Percentiles rank a stretch among this genome's conserved stretches.
Conservation (phyloP, 37 sponge, comb jelly and placozoan species). For the Theonella swinhoei region DNA sequence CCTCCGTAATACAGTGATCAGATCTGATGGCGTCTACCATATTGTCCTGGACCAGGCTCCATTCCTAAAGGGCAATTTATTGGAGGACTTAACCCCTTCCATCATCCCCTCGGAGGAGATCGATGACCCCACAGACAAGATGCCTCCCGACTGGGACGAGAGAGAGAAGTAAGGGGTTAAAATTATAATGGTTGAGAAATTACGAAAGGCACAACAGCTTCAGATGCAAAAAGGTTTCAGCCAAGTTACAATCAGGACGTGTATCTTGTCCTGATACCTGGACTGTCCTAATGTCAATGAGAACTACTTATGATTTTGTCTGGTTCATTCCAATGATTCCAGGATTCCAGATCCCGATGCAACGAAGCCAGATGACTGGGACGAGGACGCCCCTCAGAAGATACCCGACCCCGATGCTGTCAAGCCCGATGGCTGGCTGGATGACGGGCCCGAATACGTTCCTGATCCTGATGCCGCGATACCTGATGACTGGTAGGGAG, state of each 20-base stretch:
- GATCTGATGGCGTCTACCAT: conserved; percentile 67
- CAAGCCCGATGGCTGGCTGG: conserved; percentile 96
- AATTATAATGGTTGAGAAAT: neutral
- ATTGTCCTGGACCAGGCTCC: conserved; percentile 74
- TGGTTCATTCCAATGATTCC: conserved; percentile 5
- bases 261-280: neutral
- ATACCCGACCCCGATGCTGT: conserved; percentile 92
- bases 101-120: conserved; percentile 91
- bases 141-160: conserved; percentile 97
- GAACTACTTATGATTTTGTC: too few relatives aligned
- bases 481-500: conserved; percentile 92
- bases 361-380: conserved; percentile 97
- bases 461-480: conserved; percentile 91
- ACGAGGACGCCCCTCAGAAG: conserved; percentile 95
- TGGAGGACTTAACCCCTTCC: conserved; percentile 87
- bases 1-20: conserved; percentile 54
- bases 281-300: too few relatives aligned
- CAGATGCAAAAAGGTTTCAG: neutral
- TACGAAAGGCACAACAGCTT: neutral
- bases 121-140: conserved; percentile 95
- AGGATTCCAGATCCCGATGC: conserved; percentile 96
- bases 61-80: conserved; percentile 71
- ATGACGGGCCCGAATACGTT: conserved; percentile 88
- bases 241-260: too few relatives aligned
- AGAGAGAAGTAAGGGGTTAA: conserved; percentile 77